These are phyloP conservation scores for Anneissia japonica DNA, from an alignment of 35 echinoderm and acorn worm species.

Conservation along the genomic window DNA sequence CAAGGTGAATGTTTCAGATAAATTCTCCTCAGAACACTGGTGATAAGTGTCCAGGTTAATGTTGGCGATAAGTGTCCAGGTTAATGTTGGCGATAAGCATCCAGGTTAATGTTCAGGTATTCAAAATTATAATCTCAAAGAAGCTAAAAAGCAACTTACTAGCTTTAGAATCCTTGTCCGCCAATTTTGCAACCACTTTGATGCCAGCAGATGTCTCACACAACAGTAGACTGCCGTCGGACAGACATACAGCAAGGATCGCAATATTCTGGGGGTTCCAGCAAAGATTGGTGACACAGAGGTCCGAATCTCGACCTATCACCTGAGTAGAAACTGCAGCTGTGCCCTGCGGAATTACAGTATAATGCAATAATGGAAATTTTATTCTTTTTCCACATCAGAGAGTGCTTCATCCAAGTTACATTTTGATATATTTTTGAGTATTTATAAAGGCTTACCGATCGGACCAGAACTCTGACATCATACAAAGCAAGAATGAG, in stretches of 20 bases:
- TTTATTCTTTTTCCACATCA: too few species aligned
- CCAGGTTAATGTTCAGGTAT: too few species aligned
- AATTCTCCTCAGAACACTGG: too few species aligned
- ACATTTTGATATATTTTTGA: too few species aligned
- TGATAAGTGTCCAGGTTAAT: too few species aligned
- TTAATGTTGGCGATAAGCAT: too few species aligned
- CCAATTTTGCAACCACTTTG: neutral
- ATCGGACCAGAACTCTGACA: neutral
- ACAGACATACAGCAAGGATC: conserved; percentile 66
- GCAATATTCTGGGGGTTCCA: conserved; percentile 63
- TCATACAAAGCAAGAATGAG: neutral
- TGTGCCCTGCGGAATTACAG: conserved; percentile 18
- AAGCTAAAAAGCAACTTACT: conserved; percentile 34
- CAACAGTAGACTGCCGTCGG: conserved; percentile 50
- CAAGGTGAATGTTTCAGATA: too few species aligned
- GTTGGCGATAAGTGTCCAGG: too few species aligned
- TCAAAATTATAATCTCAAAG: neutral
- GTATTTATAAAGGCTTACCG: neutral
- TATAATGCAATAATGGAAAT: too few species aligned
- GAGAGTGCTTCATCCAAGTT: too few species aligned
- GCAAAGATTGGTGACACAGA: conserved; percentile 49
- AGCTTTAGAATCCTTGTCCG: conserved; percentile 42
- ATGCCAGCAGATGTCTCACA: conserved; percentile 48
- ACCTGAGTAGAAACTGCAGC: conserved; percentile 18
- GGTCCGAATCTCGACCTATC: conserved; percentile 37